Base-by-base conservation (phyloP, 1,140 invertebrate genomes). In the Anastatus disparis region DNA sequence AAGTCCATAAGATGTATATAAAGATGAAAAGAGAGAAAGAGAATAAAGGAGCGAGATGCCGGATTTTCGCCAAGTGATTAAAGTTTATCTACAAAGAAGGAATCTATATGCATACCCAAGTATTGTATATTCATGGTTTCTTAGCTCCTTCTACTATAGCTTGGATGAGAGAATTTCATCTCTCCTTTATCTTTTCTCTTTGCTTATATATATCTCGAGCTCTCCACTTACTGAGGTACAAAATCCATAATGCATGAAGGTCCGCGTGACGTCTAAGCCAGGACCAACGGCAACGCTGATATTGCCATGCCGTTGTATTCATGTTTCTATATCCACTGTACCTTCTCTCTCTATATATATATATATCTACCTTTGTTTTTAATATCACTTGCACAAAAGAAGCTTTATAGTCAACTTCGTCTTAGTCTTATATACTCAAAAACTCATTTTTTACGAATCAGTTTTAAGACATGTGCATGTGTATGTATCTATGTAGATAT, bases 61-160 rank as follows among this genome's bases (percentile, higher is more conserved):
- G 62, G 24, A 48, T 61, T 62, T 71, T 66, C 44, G 58, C 58
- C 55, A 74, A 79, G 77, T 78, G 77, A 82, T 83, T 79, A 77
- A 82, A 82, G 74, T 82, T 79, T 75, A 79, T 79, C 80, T 76
- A 76, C 77, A 78, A 82, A 81, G 78, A 71, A 77, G 72, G 76
- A 76, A 79, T 82, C 77, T 81, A 78, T 78, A 81, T 81, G 78
- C 77, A 84, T 81, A 80, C 75, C 68, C 53, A 66, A 74, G 79
- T 85, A 85, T 86, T 86, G 84, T 86, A 86, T 86, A 86, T 86
- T 86, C 84, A 86, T 86, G 81, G 83, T 86, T 83, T 84, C 83
- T 84, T 83, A 83, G 79, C 76, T 79, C 76, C 73, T 75, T 77
- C 76, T 76, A 81, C n/a, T n/a, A n/a, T n/a, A n/a, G 76, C 72